Base-by-base conservation (phyloP, 1,140 invertebrate species). In the Calycopis cecrops region DNA sequence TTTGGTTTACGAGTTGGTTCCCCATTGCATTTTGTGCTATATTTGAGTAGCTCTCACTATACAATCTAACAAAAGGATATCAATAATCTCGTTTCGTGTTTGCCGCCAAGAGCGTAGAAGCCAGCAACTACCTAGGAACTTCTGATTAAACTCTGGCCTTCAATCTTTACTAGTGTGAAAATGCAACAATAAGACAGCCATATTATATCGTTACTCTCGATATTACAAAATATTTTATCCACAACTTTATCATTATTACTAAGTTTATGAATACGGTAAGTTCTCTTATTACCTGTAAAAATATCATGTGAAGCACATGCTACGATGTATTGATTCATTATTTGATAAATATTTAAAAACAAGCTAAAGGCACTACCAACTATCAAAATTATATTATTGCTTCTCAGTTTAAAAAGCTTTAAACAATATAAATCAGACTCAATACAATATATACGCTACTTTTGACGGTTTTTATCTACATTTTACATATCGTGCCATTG, bases 111-210 rank as follows among this genome's bases (percentile, higher is more conserved):
- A 76, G 75, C 69, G 69, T 78, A 60, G 65, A 76, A 79, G 79
- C 52, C 40, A 71, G 74, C 71, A 59, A 71, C 52, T 71, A 75
- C 76, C 71, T 85, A 87, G 79, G 81, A 86, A 85, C 81, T 84
- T 28, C 77, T 83, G 75, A 65, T 67, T 77, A 71, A n/a, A 52
- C 56, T 68, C 57, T 70, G 67, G 57, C 70, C 56, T 75, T 79
- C 52, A 68, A 69, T 71, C 65, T 75, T 74, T 73, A 76, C 67
- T 73, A 76, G 66, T 76, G 80, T 79, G 72, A 76, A 80, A 86
- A 83, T 85, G 79, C 80, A 81, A 81, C 79, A 76, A 79, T 84
- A 73, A 73, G 78, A 83, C 76, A 84, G 81, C 79, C 79, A 82
- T 76, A 79, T 79, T 82, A 76, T 79, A 65, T 73, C 63, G 49